Evolutionary conservation across 2,113 vertebrate genomes (phyloP).

Genomic region (Pituophis catenifer): DNA sequence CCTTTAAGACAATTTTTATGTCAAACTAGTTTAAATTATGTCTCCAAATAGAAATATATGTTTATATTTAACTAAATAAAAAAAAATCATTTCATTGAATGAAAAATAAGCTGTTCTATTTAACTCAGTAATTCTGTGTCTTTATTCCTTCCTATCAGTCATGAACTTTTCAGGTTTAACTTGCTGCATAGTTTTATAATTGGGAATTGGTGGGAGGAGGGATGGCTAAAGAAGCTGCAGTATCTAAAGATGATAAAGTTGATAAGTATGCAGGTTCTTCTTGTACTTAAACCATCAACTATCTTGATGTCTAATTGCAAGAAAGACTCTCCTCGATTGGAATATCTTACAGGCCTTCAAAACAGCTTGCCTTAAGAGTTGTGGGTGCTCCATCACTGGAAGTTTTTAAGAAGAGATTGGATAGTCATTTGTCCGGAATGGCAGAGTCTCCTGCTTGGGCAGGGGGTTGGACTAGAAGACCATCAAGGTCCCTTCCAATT

Average conservation of each 20-base stretch:
- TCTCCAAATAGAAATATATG: background rate
- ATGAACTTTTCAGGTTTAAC: background rate
- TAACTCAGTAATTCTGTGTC: background rate
- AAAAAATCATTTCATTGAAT: background rate
- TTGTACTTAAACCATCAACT: background rate
- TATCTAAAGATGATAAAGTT: background rate
- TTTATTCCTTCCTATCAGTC: background rate
- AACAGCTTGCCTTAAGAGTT: background rate
- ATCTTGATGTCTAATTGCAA: background rate
- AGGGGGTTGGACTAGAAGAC: background rate
- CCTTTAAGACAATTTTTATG: background rate
- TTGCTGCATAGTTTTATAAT: background rate
- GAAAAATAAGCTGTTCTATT: background rate
- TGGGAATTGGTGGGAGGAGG: background rate
- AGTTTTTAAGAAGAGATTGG: background rate
- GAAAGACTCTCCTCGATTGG: background rate
- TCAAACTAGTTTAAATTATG: background rate
- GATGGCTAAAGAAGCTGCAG: background rate
- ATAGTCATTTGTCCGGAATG: background rate
- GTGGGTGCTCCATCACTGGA: background rate
- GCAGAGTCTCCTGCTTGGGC: background rate
- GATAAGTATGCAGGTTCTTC: background rate
- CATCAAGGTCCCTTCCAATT: background rate
- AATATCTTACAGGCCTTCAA: background rate
- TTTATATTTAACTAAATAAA: background rate